These are phyloP conservation scores for Crematogaster levior DNA, from an alignment of 2,888 invertebrate genomes.

Conservation along the genomic window DNA sequence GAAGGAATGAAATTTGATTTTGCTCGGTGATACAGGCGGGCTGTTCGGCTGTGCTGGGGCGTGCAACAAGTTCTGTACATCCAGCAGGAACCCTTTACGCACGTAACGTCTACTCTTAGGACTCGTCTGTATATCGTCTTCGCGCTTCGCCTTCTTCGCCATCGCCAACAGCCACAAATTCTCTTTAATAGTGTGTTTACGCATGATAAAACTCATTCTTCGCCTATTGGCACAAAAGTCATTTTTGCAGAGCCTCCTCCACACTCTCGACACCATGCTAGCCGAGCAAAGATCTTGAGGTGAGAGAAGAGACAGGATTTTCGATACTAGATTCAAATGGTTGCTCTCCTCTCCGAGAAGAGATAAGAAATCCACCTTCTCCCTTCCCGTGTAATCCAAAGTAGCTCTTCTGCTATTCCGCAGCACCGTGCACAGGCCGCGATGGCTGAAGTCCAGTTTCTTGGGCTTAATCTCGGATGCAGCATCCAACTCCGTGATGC, in stretches of 20 bases:
- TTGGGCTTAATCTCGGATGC: conserved; percentile 79
- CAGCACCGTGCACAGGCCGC: conserved; percentile 63
- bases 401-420: conserved; percentile 71
- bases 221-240: conserved; percentile 80
- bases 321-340: conserved; percentile 81
- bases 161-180: conserved; percentile 74
- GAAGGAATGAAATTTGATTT: conserved; percentile 85
- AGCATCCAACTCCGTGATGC: conserved; percentile 69
- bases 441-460: conserved; percentile 79
- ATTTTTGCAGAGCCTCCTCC: conserved; percentile 81
- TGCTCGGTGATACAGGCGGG: conserved; percentile 85
- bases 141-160: conserved; percentile 77
- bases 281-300: conserved; percentile 83
- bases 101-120: conserved; percentile 75
- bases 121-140: conserved; percentile 73
- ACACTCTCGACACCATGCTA: conserved; percentile 84
- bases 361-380: conserved; percentile 80
- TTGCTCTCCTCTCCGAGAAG: conserved; percentile 83
- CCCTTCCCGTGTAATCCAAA: conserved; percentile 78
- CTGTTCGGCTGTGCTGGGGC: conserved; percentile 79
- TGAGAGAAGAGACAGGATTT: conserved; percentile 81
- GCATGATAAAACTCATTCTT: conserved; percentile 78
- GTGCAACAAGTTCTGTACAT: conserved; percentile 81
- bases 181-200: conserved; percentile 82
- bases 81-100: conserved; percentile 79